A percentile compares a stretch with the other conserved stretches of the same genome.
Conservation (phyloP, 2,888 invertebrate species). For the Crossocerus cetratus region DNA sequence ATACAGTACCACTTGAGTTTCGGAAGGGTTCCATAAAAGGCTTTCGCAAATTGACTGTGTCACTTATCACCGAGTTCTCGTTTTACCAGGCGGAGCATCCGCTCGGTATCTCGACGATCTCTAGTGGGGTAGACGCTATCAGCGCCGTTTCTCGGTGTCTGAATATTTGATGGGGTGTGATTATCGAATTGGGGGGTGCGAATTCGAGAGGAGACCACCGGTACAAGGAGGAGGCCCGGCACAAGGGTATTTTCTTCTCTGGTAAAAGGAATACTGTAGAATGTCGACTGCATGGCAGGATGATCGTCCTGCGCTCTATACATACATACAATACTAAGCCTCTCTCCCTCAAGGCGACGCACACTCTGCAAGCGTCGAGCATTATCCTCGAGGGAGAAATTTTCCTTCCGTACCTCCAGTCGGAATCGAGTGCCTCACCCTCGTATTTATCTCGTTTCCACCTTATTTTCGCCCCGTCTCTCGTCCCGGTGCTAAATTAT, state of each 20-base stretch:
- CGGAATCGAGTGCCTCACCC: constrained; percentile 31
- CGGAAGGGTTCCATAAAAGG: no score
- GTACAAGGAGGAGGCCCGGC: no score
- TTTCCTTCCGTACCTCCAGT: constrained; percentile 23
- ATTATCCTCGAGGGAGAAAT: constrained; percentile 21
- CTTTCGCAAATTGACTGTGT: no score
- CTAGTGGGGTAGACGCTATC: no score
- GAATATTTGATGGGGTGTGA: background rate
- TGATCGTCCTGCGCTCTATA: constrained; percentile 6
- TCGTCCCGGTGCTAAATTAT: constrained; percentile 28
- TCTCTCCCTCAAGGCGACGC: constrained; percentile 18
- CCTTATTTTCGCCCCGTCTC: background rate
- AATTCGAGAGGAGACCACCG: background rate
- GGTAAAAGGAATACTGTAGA: constrained; percentile 22
- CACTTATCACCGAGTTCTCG: no score
- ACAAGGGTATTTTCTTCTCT: no score
- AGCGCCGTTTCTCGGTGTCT: background rate
- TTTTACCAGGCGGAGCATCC: no score
- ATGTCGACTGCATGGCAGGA: constrained; percentile 12
- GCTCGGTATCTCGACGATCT: no score
- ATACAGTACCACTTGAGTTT: no score
- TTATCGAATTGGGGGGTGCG: constrained; percentile 1
- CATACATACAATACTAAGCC: no score
- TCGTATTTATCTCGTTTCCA: background rate
- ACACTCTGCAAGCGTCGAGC: constrained; percentile 8